Conservation (phyloP, 2,113 vertebrate species). For the Ictidomys tridecemlineatus region DNA sequence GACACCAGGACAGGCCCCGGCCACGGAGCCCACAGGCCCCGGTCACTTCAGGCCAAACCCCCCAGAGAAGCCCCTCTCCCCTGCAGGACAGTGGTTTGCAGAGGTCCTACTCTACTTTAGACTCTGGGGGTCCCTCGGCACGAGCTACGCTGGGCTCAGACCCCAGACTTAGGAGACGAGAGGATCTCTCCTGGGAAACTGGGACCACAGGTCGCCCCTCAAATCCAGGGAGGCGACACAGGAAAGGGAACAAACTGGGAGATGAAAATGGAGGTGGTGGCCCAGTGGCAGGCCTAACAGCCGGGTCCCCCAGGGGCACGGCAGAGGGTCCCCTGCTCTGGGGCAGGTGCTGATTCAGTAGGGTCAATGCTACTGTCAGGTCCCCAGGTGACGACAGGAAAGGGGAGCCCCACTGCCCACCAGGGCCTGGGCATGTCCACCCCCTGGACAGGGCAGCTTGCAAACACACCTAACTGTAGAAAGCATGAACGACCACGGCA, state of each 20-base stretch:
- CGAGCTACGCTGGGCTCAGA: accelerated
- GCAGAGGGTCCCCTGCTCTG: too few relatives aligned
- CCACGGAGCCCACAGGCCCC: background rate
- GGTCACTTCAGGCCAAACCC: accelerated
- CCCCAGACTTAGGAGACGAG: background rate
- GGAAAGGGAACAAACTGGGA: too few relatives aligned
- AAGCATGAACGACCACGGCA: accelerated
- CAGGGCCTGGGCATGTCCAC: background rate
- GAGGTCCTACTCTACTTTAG: background rate
- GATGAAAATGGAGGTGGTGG: background rate
- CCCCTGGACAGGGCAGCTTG: accelerated
- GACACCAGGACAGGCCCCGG: too few relatives aligned
- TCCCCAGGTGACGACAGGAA: accelerated
- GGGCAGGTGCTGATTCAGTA: too few relatives aligned
- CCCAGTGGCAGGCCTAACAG: too few relatives aligned
- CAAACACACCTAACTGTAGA: background rate
- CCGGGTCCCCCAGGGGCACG: too few relatives aligned
- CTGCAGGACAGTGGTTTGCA: accelerated
- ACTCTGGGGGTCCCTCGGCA: accelerated
- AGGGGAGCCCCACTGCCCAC: background rate
- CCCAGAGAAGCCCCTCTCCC: accelerated
- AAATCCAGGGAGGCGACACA: background rate
- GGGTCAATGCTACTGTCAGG: too few relatives aligned
- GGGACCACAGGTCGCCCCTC: background rate
- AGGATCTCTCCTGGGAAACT: background rate